phyloP scores from a whole-genome alignment of 2,888 invertebrate species.

The Globia sparganii region DNA sequence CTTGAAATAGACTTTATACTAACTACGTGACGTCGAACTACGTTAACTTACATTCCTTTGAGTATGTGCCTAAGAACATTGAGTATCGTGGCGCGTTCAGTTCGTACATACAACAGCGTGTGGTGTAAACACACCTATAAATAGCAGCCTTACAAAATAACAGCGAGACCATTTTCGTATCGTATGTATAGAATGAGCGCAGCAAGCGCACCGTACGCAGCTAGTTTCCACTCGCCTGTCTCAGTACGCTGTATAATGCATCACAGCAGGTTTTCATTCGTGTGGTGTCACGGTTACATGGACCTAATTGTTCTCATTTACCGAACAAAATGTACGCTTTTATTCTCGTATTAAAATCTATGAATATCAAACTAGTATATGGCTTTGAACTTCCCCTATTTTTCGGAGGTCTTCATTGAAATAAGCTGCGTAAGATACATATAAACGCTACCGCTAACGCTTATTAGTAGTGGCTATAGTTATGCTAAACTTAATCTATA shows the following conservation, averaged over 20 bases:
- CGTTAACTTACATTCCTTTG: conserved; percentile 36
- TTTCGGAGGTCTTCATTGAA: neutral
- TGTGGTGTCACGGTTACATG: conserved; percentile 42
- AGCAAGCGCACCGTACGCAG: conserved; percentile 29
- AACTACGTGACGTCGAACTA: conserved; percentile 21
- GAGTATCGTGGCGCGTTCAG: conserved; percentile 64
- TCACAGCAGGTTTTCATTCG: conserved; percentile 48
- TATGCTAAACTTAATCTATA: neutral
- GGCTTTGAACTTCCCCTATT: neutral
- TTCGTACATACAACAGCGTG: conserved; percentile 67
- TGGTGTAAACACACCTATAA: conserved; percentile 79
- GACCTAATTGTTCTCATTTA: conserved; percentile 45
- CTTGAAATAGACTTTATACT: too few relatives aligned
- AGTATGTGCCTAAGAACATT: conserved; percentile 53
- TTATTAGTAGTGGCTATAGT: too few relatives aligned
- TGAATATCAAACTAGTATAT: neutral
- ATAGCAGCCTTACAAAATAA: conserved; percentile 77
- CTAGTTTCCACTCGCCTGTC: conserved; percentile 55
- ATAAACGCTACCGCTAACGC: neutral
- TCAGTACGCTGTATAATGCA: conserved; percentile 48
- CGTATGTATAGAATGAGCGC: conserved; percentile 45
- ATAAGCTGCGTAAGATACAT: conserved; percentile 13
- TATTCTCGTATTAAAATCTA: conserved; percentile 6
- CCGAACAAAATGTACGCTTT: conserved; percentile 21
- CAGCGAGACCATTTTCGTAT: conserved; percentile 71